phyloP scores from a whole-genome alignment of 2,888 invertebrate species.

The Torymus texanus region DNA sequence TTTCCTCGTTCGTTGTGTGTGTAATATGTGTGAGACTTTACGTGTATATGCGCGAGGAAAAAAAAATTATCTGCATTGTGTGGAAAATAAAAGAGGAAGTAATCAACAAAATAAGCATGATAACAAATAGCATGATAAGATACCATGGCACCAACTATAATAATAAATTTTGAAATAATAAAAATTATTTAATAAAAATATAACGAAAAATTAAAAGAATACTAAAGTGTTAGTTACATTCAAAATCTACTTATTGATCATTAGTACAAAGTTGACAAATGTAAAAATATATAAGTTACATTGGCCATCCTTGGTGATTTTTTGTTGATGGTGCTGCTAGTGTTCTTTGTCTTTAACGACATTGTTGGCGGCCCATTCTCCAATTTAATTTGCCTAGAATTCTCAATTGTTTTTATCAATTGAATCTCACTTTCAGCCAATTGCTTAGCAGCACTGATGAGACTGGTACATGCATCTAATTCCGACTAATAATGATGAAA shows the following conservation, averaged over 20 bases:
- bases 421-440: conserved; percentile 70
- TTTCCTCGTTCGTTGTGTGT: conserved; percentile 17
- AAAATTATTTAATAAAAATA: too few relatives aligned
- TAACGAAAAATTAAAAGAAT: too few relatives aligned
- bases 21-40: neutral
- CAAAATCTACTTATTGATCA: too few relatives aligned
- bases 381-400: conserved; percentile 59
- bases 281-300: conserved; percentile 61
- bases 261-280: neutral
- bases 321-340: conserved; percentile 59
- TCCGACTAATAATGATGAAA: conserved; percentile 63
- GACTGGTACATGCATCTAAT: conserved; percentile 61
- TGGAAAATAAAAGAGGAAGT: conserved; percentile 32
- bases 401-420: conserved; percentile 67
- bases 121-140: too few relatives aligned
- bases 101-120: neutral
- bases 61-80: conserved; percentile 10
- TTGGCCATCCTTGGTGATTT: conserved; percentile 64
- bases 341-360: conserved; percentile 59
- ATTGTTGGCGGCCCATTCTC: conserved; percentile 57
- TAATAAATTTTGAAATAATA: too few relatives aligned
- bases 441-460: conserved; percentile 68
- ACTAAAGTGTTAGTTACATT: too few relatives aligned
- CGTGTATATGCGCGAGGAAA: neutral
- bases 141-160: too few relatives aligned